Conservation (phyloP, 2,888 invertebrate genomes). For the Dendrolimus houi region DNA sequence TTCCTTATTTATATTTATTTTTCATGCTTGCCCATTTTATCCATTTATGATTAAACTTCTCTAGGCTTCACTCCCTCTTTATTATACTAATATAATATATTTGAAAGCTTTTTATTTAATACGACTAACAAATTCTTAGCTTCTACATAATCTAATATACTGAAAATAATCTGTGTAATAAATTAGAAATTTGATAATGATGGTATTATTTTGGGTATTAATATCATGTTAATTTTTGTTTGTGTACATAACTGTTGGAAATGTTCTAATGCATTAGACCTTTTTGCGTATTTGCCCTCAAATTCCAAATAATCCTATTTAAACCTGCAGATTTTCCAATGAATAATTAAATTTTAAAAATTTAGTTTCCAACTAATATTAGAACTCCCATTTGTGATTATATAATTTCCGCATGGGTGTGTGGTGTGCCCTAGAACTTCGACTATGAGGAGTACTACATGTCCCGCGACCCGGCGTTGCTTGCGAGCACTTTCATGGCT, state of each 20-base stretch:
- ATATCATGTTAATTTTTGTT: too few relatives aligned
- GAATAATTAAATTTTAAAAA: not conserved
- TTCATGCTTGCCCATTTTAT: constrained; percentile 34
- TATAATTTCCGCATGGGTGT: constrained; percentile 42
- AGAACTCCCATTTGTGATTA: constrained; percentile 6
- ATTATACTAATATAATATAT: not conserved
- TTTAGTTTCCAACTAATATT: not conserved
- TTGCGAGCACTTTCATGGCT: constrained; percentile 94
- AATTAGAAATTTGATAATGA: too few relatives aligned
- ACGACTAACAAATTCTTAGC: too few relatives aligned
- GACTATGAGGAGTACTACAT: constrained; percentile 97
- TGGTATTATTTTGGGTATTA: too few relatives aligned
- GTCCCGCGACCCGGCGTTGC: constrained; percentile 95
- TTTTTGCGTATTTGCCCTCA: too few relatives aligned
- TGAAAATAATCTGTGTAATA: too few relatives aligned
- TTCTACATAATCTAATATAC: too few relatives aligned
- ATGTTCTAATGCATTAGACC: too few relatives aligned
- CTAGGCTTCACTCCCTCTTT: not conserved
- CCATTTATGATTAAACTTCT: constrained; percentile 1
- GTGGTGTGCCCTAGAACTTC: constrained; percentile 82
- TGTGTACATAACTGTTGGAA: too few relatives aligned
- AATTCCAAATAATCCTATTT: too few relatives aligned
- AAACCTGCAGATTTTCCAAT: too few relatives aligned
- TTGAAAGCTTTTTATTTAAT: too few relatives aligned
- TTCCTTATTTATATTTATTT: constrained; percentile 25